These are phyloP conservation scores for Rhineura floridana DNA, from an alignment of 2,113 vertebrate species.

Conservation along the genomic window DNA sequence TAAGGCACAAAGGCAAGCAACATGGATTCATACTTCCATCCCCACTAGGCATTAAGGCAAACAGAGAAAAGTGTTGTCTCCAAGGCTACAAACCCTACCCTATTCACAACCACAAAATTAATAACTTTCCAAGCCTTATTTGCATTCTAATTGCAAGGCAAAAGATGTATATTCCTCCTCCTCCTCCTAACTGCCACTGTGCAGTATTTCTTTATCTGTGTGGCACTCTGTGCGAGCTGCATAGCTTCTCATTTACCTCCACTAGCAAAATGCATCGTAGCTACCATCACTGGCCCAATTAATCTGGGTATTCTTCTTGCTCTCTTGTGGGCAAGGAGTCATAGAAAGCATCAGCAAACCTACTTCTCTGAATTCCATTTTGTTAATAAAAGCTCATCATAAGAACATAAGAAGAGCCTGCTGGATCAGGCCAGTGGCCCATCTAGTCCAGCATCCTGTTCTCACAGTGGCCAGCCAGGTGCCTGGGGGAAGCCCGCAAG, in stretches of 20 bases:
- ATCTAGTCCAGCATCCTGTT: too few species aligned
- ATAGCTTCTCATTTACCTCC: not conserved
- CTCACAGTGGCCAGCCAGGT: too few species aligned
- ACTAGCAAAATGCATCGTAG: slow-evolving; percentile 8
- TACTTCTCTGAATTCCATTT: slow-evolving; percentile 17
- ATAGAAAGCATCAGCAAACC: slow-evolving; percentile 6
- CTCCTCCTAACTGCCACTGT: not conserved
- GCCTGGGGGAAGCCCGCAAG: too few species aligned
- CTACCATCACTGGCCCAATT: slow-evolving; percentile 7
- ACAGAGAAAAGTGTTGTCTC: slow-evolving; percentile 28
- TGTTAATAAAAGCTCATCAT: slow-evolving; percentile 2
- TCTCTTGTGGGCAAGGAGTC: slow-evolving; percentile 34
- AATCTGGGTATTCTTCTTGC: slow-evolving; percentile 18
- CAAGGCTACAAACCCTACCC: not conserved
- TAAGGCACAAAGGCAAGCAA: slow-evolving; percentile 45
- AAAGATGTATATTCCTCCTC: not conserved
- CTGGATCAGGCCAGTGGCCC: too few species aligned
- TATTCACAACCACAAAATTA: slow-evolving; percentile 9
- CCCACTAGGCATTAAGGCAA: slow-evolving; percentile 28
- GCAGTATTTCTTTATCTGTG: slow-evolving; percentile 9
- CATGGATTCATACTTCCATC: slow-evolving; percentile 1
- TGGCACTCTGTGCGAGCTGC: slow-evolving; percentile 21
- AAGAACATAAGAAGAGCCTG: too few species aligned
- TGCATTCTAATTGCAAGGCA: not conserved
- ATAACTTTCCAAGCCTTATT: slow-evolving; percentile 13